Evolutionary conservation across 2,113 vertebrate species (phyloP), one percentile per base, ranked within the genome.

Genomic region (Corapipo altera): DNA sequence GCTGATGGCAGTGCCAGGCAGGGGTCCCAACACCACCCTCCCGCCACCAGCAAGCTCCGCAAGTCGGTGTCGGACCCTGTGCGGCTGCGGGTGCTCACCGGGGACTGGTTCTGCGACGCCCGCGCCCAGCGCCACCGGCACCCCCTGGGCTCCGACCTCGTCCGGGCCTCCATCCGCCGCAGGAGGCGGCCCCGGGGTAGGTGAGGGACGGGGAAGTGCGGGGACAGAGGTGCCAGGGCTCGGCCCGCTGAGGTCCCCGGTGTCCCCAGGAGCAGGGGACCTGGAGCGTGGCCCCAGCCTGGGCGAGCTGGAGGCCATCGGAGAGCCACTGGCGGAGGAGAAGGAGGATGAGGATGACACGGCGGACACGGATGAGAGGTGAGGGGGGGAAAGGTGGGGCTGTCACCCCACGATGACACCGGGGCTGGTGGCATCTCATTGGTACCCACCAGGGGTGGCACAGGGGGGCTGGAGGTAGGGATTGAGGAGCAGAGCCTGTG

Each of bases 101-200:
- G 99, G 1, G 98, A 98, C 15, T 99, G 99, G 99, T 99, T 99
- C 97, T 97, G 96, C 2, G 98, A 99, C 33, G 98, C 98, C 55
- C 96, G 98, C 2, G 96, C 97, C 92, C 98, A 98, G 76, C 98
- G 99, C 10, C 98, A 99, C 91, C 89, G 67, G n/a, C 96, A 91
- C 43, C 97, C 75, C 26, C 97, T 98, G 0, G 98, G 98, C 69
- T 97, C 98, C 7, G 98, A 99, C 90, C 98, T 99, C 2, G 98
- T 99, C 70, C 98, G 98, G 2, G 98, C 98, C 64, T 99, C 99
- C 66, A 99, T 99, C 91, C 99, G 98, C 84, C 97, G 97, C 91
- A 98, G 98, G 93, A 99, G 98, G 93, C 98, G 96, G 69, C 96
- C 92, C 67, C 98, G 95, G 97, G 99, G 99, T 99, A 83, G 80